Evolutionary conservation across 2,888 invertebrate species (phyloP).

Genomic region (Sesia apiformis): DNA sequence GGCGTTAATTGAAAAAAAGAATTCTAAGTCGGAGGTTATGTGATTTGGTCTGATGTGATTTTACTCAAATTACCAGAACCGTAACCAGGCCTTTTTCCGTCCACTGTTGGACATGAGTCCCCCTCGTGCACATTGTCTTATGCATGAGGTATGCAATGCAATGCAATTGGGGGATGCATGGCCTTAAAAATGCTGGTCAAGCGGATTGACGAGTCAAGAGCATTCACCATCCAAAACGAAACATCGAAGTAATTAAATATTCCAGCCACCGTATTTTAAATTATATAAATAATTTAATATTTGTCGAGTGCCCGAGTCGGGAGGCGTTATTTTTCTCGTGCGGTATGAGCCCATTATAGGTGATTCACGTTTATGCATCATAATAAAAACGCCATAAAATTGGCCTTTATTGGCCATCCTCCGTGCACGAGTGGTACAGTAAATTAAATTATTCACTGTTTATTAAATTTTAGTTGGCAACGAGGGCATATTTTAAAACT

Average conservation of each 20-base stretch:
- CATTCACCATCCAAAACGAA: not conserved
- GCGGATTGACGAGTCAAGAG: not conserved
- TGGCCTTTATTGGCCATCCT: slow-evolving; percentile 63
- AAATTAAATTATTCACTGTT: slow-evolving; percentile 68
- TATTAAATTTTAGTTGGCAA: slow-evolving; percentile 67
- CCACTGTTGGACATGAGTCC: too few species aligned
- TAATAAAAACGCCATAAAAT: slow-evolving; percentile 70
- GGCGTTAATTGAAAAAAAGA: too few species aligned
- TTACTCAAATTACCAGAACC: too few species aligned
- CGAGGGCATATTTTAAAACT: slow-evolving; percentile 52
- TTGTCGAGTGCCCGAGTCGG: slow-evolving; percentile 1
- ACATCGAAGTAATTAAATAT: not conserved
- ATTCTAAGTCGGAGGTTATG: too few species aligned
- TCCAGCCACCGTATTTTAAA: not conserved
- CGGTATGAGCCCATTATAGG: slow-evolving; percentile 39
- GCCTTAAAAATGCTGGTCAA: too few species aligned
- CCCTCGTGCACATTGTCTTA: too few species aligned
- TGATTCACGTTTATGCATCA: slow-evolving; percentile 60
- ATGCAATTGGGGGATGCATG: too few species aligned
- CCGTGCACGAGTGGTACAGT: slow-evolving; percentile 59
- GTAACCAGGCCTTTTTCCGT: too few species aligned
- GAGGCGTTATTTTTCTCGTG: slow-evolving; percentile 35
- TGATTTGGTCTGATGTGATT: too few species aligned
- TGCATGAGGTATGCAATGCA: too few species aligned
- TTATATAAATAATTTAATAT: not conserved